A percentile compares a stretch with the other conserved stretches of the same genome.
Evolutionary conservation across 2,888 invertebrate genomes (phyloP).

Genomic region (Drosophila lacicola): DNA sequence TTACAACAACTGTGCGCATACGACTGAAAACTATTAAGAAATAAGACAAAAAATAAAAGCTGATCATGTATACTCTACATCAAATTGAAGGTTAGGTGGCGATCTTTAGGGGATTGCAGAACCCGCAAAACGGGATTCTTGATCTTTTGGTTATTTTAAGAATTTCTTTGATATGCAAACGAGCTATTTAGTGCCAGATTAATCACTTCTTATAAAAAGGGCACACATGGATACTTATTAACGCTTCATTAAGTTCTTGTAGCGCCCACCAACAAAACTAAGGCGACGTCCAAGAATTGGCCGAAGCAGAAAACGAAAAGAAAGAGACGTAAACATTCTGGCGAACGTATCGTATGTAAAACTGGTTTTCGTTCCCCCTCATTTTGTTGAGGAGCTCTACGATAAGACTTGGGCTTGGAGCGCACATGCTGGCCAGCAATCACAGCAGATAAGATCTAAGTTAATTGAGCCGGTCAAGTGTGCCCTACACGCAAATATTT

Average conservation of each 20-base stretch:
- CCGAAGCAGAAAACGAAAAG: constrained; percentile 28
- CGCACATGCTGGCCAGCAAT: constrained; percentile 39
- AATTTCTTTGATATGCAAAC: constrained; percentile 54
- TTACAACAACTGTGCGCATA: constrained; percentile 57
- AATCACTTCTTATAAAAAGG: constrained; percentile 56
- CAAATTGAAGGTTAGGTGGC: not conserved
- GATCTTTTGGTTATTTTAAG: constrained; percentile 12
- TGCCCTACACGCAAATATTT: constrained; percentile 58
- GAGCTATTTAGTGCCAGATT: constrained; percentile 43
- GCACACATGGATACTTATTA: constrained; percentile 65
- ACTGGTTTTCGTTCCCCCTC: constrained; percentile 58
- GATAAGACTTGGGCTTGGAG: constrained; percentile 42
- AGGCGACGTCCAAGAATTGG: constrained; percentile 54
- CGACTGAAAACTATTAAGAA: constrained; percentile 34
- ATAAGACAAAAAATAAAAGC: constrained; percentile 15
- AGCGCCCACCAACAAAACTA: constrained; percentile 48
- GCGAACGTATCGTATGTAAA: constrained; percentile 43
- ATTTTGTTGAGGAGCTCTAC: constrained; percentile 14
- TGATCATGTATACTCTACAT: constrained; percentile 40
- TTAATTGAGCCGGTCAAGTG: constrained; percentile 76
- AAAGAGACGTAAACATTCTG: constrained; percentile 17
- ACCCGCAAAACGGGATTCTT: constrained; percentile 34
- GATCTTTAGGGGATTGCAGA: constrained; percentile 14
- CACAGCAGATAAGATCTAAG: constrained; percentile 64
- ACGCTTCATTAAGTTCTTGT: constrained; percentile 71